Base-by-base conservation (phyloP, 2,113 vertebrate species). In the Rhagologus leucostigma region DNA sequence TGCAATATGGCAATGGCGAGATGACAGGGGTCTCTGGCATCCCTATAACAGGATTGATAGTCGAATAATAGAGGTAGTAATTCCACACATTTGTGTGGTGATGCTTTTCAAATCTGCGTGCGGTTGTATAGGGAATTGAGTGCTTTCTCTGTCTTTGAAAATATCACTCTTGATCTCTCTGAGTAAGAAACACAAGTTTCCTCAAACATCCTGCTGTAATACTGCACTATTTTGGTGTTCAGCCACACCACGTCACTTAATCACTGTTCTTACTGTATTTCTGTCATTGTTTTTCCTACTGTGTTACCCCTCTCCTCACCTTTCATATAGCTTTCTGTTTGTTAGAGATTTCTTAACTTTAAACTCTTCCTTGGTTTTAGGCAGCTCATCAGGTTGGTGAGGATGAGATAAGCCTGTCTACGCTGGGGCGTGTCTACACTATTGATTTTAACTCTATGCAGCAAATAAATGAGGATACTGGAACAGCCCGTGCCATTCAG, bases 361-460 rank as follows among this genome's bases (percentile, higher is more conserved):
- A 60, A 81, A 18, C 63, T 95, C 64, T 93, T 96, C 90, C 82
- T 97, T 98, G 90, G 82, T 98, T 96, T 97, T 97, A 99, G 99
- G 99, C 99, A 95, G 99, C 99, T 97, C 99, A 99, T 98, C 99
- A 99, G 98, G 99, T 99, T 90, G 99, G 99, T 95, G 99, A 99
- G 98, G 99, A 99, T 98, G 99, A 99, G 98, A 99, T 99, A 98
- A 99, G 99, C 97, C 98, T 99, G 97, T 99, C 99, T 86, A 99
- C 99, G 3, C 98, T 99, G 94, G 99, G 99, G 74, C 99, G 99
- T 97, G 99, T 99, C 98, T 99, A 99, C 98, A 99, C 99, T 96
- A 99, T 99, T 98, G 99, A 99, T 98, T 99, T 99, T 98, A 99
- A 99, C 98, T 99, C 99, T 99, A 99, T 99, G 99, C 99, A 99